Conservation (phyloP, 2,888 invertebrate species). For the Xestia c-nigrum region DNA sequence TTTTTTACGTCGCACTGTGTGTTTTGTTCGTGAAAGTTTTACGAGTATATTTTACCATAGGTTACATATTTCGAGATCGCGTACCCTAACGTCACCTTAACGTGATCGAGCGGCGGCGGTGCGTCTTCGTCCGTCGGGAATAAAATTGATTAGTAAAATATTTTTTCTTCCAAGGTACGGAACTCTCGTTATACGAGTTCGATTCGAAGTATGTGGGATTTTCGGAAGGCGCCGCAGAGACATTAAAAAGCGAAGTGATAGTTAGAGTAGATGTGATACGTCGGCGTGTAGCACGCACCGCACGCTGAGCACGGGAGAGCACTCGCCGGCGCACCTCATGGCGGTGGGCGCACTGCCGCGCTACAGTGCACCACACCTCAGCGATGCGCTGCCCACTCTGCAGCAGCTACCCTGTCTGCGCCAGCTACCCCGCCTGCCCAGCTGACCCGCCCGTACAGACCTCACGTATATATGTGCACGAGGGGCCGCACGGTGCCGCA, state of each 20-base stretch:
- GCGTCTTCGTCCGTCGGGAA: not conserved
- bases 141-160: conserved; percentile 17
- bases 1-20: not conserved
- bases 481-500: not conserved
- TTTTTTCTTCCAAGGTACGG: conserved; percentile 47
- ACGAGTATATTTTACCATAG: not conserved
- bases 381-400: no score
- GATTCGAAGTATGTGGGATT: conserved; percentile 22
- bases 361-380: not conserved
- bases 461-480: not conserved
- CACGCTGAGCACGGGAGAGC: not conserved
- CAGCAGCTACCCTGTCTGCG: no score
- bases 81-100: no score
- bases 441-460: not conserved
- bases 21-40: not conserved
- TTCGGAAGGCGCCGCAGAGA: conserved; percentile 10
- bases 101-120: not conserved
- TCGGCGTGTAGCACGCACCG: conserved; percentile 18
- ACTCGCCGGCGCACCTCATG: not conserved
- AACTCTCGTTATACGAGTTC: conserved; percentile 32
- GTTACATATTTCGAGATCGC: not conserved
- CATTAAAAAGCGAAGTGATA: conserved; percentile 5
- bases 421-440: not conserved
- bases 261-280: conserved; percentile 7
- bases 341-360: conserved; percentile 2